Evolutionary conservation across 2,888 invertebrate species (phyloP).

Genomic region (Cephus nigrinus): DNA sequence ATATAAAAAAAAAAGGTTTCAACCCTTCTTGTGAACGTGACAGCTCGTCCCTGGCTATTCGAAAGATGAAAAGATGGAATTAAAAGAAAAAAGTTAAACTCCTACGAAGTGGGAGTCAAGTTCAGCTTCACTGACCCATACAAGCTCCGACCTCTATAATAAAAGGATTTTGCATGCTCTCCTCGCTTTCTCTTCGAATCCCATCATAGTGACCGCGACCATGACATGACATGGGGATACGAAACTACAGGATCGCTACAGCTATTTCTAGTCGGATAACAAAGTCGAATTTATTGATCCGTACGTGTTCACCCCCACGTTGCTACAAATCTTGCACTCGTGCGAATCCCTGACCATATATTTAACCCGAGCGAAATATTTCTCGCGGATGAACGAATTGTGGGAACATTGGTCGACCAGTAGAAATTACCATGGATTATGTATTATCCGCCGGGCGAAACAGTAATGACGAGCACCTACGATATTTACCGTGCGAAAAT

Average conservation of each 20-base stretch:
- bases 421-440: neutral
- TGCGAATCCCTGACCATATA: too few relatives aligned
- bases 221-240: slow-evolving; percentile 7
- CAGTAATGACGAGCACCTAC: neutral
- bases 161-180: neutral
- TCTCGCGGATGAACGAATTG: neutral
- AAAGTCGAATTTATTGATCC: neutral
- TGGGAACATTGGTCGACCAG: neutral
- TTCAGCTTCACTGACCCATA: neutral
- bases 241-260: neutral
- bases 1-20: slow-evolving; percentile 22
- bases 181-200: slow-evolving; percentile 36
- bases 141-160: neutral
- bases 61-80: neutral
- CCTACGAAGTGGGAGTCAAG: neutral
- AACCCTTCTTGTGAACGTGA: neutral
- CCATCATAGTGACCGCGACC: slow-evolving; percentile 34
- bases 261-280: neutral
- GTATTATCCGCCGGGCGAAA: neutral
- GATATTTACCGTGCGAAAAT: neutral
- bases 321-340: neutral
- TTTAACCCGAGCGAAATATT: neutral
- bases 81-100: slow-evolving; percentile 10
- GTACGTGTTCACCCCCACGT: neutral
- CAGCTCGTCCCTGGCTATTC: neutral